phyloP scores from a whole-genome alignment of 2,113 vertebrate species.

The Epinephelus cyanopodus region DNA sequence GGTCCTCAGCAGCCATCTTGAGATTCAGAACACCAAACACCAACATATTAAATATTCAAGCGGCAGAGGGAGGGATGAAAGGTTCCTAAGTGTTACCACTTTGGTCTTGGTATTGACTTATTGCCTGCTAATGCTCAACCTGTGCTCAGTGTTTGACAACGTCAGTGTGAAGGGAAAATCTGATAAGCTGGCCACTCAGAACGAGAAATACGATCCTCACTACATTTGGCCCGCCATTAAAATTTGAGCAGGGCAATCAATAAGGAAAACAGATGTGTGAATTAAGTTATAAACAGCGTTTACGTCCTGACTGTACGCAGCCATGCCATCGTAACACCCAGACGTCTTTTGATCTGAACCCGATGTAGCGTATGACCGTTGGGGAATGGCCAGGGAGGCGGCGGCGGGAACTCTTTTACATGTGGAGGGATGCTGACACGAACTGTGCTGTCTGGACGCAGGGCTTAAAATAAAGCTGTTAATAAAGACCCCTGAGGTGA shows the following conservation, averaged over 20 bases:
- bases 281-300: conserved; percentile 58
- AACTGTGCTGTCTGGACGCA: conserved; percentile 37
- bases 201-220: conserved; percentile 56
- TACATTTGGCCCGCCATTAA: conserved; percentile 47
- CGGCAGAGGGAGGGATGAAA: conserved; percentile 49
- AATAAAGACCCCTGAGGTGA: conserved; percentile 69
- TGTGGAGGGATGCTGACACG: conserved; percentile 37
- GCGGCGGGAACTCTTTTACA: conserved; percentile 11
- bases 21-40: conserved; percentile 68
- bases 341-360: conserved; percentile 45
- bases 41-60: conserved; percentile 72
- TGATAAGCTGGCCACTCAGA: conserved; percentile 63
- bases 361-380: conserved; percentile 28
- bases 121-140: conserved; percentile 51
- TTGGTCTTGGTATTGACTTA: conserved; percentile 67
- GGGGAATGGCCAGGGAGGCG: not conserved
- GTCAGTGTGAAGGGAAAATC: conserved; percentile 54
- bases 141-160: conserved; percentile 49
- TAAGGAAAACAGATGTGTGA: conserved; percentile 58
- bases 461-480: conserved; percentile 74
- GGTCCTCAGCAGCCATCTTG: conserved; percentile 64
- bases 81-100: conserved; percentile 69
- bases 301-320: conserved; percentile 25
- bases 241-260: conserved; percentile 63
- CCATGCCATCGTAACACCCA: conserved; percentile 29